These are phyloP conservation scores for Hestina assimilis DNA, from an alignment of 1,140 invertebrate species.

Conservation along the genomic window DNA sequence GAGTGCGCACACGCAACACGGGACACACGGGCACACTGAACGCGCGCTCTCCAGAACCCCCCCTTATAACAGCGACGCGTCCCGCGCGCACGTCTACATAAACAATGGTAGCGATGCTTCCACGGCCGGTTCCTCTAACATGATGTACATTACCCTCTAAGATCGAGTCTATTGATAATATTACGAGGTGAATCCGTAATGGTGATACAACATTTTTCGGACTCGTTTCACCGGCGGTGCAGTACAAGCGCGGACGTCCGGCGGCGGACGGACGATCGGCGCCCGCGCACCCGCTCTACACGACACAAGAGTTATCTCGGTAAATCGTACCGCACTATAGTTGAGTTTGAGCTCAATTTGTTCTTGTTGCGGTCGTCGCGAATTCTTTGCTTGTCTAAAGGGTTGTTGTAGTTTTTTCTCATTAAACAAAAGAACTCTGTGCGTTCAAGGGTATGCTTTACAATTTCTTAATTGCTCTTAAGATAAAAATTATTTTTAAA, in stretches of 20 bases:
- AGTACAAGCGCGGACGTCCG: constrained; percentile 58
- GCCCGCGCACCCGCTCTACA: constrained; percentile 50
- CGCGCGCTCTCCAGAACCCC: constrained; percentile 68
- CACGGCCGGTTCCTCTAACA: constrained; percentile 29
- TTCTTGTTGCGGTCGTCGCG: constrained; percentile 72
- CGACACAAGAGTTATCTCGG: constrained; percentile 72
- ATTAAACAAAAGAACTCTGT: constrained; percentile 22
- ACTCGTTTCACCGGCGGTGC: constrained; percentile 14
- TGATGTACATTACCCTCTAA: constrained; percentile 44
- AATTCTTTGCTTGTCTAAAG: constrained; percentile 72
- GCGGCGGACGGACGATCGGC: constrained; percentile 54
- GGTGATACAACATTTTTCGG: constrained; percentile 23
- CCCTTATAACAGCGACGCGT: constrained; percentile 73
- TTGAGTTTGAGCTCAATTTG: constrained; percentile 73
- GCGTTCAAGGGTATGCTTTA: neutral
- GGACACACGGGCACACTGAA: constrained; percentile 74
- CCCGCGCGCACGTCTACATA: constrained; percentile 60
- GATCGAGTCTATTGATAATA: constrained; percentile 9
- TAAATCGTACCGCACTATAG: constrained; percentile 72
- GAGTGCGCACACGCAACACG: constrained; percentile 71
- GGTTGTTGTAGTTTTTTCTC: constrained; percentile 67
- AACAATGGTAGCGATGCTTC: constrained; percentile 42
- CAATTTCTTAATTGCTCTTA: neutral
- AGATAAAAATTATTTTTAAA: neutral
- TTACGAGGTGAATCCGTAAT: constrained; percentile 36